Base-by-base conservation (phyloP, 2,113 vertebrate species). In the Acanthisitta chloris region DNA sequence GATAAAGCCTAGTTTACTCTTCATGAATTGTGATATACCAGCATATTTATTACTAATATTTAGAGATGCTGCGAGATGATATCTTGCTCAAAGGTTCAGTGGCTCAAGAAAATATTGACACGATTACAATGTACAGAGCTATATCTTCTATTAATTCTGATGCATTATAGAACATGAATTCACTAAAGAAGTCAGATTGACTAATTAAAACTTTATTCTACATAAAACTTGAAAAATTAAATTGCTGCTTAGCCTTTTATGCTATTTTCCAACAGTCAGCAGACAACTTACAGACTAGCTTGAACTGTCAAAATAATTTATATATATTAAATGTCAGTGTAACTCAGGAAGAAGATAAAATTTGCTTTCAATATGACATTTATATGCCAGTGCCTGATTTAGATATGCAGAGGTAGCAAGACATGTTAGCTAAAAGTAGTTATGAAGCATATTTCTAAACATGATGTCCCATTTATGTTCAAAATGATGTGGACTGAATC, bases 381-480 rank as follows among this genome's bases (percentile, higher is more conserved):
- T 98, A 97, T 95, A 94, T 97, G 93, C 85, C 79, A 95, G 71
- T 51, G 76, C 86, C 98, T 97, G 95, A 97, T 98, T 97, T 98
- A 97, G 90, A 97, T 92, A 97, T 97, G 91, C 97, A 98, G 92
- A 96, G 79, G 92, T 96, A 98, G 92, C 62, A 96, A 98, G 94
- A 64, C 90, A 96, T 59, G 72, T 71, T 96, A 93, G 88, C 90
- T 94, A 95, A 97, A 98, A 97, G 89, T 81, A 97, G 87, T 89
- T 89, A 90, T 83, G 58, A 88, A 94, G 92, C 59, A 79, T 95
- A 97, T 98, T 98, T 98, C 96, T 97, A 97, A 98, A 97, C 96
- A 97, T 87, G 92, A 97, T 97, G 94, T 97, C 90, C 94, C 96
- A 97, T 97, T 98, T 98, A 96, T 96, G 96, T 95, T 98, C 77